phyloP scores from a whole-genome alignment of 2,113 vertebrate genomes.

The Pangasianodon gigas region DNA sequence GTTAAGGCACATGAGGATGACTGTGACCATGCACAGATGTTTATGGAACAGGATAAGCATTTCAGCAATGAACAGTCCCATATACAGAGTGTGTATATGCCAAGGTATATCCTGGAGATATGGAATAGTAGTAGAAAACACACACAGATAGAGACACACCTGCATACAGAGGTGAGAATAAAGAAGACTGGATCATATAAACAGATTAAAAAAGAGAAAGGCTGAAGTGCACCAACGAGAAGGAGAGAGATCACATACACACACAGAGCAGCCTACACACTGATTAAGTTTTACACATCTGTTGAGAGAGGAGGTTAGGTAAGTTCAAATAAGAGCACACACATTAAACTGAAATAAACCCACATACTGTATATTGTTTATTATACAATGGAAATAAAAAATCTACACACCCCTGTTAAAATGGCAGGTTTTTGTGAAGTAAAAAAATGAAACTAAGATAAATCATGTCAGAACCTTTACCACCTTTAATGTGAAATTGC shows the following conservation, averaged over 20 bases:
- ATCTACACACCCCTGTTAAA: too few species aligned
- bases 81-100: constrained; percentile 51
- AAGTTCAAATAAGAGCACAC: constrained; percentile 24
- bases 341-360: neutral
- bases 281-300: constrained; percentile 44
- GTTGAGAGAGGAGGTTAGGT: constrained; percentile 43
- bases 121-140: neutral
- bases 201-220: constrained; percentile 41
- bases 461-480: too few species aligned
- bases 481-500: too few species aligned
- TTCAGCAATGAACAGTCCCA: constrained; percentile 49
- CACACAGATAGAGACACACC: constrained; percentile 16
- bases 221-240: neutral
- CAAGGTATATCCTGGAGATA: constrained; percentile 21
- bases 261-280: constrained; percentile 21
- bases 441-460: too few species aligned
- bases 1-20: constrained; percentile 54
- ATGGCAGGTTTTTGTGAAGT: too few species aligned
- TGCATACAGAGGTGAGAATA: neutral
- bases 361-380: neutral
- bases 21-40: constrained; percentile 31
- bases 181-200: constrained; percentile 21
- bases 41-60: constrained; percentile 57
- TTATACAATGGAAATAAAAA: too few species aligned
- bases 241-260: constrained; percentile 25